phyloP scores from a whole-genome alignment of 2,113 vertebrate genomes.

The Tupaia chinensis region DNA sequence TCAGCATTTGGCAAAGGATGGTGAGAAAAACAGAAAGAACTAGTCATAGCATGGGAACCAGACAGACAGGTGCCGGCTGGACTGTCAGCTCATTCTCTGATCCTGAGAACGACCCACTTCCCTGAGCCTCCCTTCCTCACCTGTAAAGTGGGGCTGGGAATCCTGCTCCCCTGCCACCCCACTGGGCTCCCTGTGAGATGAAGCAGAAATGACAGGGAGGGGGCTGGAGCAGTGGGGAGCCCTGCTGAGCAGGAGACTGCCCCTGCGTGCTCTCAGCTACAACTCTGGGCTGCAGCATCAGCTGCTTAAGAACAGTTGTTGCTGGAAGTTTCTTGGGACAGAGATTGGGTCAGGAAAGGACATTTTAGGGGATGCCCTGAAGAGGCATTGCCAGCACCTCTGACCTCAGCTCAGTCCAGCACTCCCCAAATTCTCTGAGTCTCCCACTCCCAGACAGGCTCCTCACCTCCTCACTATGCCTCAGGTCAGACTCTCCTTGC shows the following conservation, averaged over 20 bases:
- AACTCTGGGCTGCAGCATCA: background rate
- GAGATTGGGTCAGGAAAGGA: background rate
- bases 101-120: background rate
- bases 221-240: background rate
- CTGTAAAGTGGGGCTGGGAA: background rate
- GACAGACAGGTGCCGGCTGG: too few species aligned
- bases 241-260: background rate
- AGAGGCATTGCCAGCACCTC: background rate
- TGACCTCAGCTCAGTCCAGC: background rate
- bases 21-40: background rate
- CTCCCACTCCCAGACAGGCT: background rate
- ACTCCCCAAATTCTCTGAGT: background rate
- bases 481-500: background rate
- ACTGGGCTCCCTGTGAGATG: background rate
- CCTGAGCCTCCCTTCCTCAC: background rate
- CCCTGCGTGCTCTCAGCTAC: background rate
- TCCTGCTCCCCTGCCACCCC: background rate
- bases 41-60: background rate
- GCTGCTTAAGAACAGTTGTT: background rate
- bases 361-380: background rate
- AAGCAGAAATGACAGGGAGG: background rate
- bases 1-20: background rate
- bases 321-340: background rate
- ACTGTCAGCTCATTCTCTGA: background rate
- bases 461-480: background rate